phyloP scores from a whole-genome alignment of 1,140 invertebrate species.

The Bathynomus jamesi region DNA sequence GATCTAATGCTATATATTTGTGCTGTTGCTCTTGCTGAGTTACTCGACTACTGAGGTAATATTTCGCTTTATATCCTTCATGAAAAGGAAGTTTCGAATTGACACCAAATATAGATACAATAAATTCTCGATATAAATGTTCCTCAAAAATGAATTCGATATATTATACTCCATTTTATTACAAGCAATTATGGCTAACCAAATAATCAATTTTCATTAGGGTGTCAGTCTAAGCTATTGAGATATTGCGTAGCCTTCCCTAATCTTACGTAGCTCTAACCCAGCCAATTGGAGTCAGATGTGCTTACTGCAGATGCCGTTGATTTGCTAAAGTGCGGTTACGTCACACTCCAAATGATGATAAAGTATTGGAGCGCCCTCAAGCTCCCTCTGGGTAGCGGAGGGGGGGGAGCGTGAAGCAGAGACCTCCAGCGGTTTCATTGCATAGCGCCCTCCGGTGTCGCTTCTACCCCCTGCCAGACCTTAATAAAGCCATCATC shows the following conservation, averaged over 20 bases:
- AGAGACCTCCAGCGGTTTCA: neutral
- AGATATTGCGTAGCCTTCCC: neutral
- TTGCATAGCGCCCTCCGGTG: neutral
- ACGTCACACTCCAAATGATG: conserved; percentile 1
- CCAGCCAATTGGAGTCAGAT: neutral
- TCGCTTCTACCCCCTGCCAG: neutral
- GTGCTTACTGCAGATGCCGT: neutral
- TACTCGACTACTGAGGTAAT: too few relatives aligned
- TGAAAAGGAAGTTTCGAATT: too few relatives aligned
- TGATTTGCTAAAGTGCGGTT: neutral
- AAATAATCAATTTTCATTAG: neutral
- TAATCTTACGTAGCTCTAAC: neutral
- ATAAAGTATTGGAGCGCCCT: neutral
- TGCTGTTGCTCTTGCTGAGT: too few relatives aligned
- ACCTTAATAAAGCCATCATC: neutral
- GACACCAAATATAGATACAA: too few relatives aligned
- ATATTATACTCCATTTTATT: neutral
- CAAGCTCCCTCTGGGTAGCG: too few relatives aligned
- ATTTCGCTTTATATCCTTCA: too few relatives aligned
- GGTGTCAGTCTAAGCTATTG: neutral
- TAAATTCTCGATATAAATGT: neutral
- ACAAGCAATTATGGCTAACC: neutral
- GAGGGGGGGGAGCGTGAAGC: neutral
- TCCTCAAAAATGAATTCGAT: neutral
- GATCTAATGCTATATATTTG: too few relatives aligned